Evolutionary conservation across 1,140 invertebrate genomes (phyloP), one percentile per base, ranked within the genome.

Genomic region (Rhopalosiphum maidis): DNA sequence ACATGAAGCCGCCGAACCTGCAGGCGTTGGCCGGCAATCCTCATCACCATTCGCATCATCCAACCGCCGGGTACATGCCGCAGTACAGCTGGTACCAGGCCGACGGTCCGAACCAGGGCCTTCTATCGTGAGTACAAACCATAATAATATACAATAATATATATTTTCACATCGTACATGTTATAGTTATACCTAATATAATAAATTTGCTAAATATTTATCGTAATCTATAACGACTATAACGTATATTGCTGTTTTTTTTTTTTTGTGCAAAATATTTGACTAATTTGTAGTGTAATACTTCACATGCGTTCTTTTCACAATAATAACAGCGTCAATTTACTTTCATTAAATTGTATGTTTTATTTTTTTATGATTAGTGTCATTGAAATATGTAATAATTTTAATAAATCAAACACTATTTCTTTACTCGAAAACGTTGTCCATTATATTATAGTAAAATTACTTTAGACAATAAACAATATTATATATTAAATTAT

Each of bases 61-160:
- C 87, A 95, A 95, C 87, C 95, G 95, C 92, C 95, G 95, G 86
- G 95, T 96, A 95, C 95, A 97, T 97, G 95, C 96, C 96, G 91
- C 97, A 97, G 95, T 97, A 97, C 95, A 97, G 97, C 93, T 97
- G 97, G 97, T 97, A 97, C 95, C 96, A 97, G 95, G 95, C 97
- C 94, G 96, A 97, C 94, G 96, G 96, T 94, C 91, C 91, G 22
- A 97, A 97, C 95, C 97, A 97, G 94, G 96, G 97, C 95, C 95
- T 97, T 94, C 96, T 97, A 94, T 97, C 97, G 96, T 97, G 95
- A 97, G 96, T 96, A 43, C 89, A 5, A 25, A 25, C 23, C 35
- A 22, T 85, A 55, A 25, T 55, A 55, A 54, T 54, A 54, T 54
- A 6, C 21, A 6, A 48, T 48, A 18, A 11, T 1, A 48, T 48